phyloP scores from a whole-genome alignment of 2,797 vertebrate genomes.

The Serranus cabrilla region DNA sequence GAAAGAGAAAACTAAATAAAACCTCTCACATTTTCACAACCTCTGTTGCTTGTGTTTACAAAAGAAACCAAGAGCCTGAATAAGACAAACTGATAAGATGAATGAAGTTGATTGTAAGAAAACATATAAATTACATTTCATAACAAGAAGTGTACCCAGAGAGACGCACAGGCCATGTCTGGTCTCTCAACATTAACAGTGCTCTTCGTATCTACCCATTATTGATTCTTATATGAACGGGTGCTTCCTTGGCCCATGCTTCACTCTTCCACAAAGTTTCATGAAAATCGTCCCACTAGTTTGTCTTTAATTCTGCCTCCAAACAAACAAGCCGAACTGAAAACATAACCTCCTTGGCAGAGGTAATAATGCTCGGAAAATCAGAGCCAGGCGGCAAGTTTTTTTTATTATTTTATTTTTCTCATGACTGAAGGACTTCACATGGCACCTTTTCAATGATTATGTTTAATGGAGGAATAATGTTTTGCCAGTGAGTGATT shows the following conservation, averaged over 20 bases:
- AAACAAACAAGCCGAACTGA: no score
- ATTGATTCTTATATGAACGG: no score
- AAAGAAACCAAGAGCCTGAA: not conserved
- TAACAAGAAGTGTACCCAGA: no score
- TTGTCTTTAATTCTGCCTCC: no score
- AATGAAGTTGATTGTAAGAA: not conserved
- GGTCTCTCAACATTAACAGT: no score
- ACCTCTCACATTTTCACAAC: not conserved
- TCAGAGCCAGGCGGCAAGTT: not conserved
- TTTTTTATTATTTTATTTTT: not conserved
- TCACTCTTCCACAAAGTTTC: no score
- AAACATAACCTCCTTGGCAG: no score
- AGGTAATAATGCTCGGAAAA: not conserved
- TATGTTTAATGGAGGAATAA: not conserved
- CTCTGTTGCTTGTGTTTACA: not conserved
- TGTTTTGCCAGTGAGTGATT: constrained; percentile 13
- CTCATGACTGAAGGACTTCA: not conserved
- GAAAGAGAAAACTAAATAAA: no score
- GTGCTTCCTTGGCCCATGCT: no score
- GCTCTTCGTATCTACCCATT: no score
- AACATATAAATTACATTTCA: not conserved
- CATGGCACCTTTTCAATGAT: not conserved
- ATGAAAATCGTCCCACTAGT: no score
- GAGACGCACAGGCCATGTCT: no score
- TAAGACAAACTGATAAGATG: not conserved